phyloP scores from a whole-genome alignment of 1,140 invertebrate species.

The Popillia japonica region DNA sequence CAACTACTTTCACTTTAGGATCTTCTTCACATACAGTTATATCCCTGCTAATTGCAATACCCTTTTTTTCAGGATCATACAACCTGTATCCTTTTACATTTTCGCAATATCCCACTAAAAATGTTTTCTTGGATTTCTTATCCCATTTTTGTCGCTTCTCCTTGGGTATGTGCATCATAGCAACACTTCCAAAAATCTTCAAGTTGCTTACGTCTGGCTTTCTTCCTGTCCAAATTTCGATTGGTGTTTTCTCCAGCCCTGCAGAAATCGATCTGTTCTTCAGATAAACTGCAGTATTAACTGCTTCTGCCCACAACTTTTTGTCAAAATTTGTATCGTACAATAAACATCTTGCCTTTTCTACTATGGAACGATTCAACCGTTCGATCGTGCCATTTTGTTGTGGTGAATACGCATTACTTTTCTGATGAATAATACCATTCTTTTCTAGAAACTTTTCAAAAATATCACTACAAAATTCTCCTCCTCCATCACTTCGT shows the following conservation, averaged over 20 bases:
- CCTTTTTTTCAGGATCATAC: conserved; percentile 47
- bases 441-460: conserved; percentile 37
- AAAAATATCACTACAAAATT: conserved; percentile 42
- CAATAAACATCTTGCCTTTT: conserved; percentile 53
- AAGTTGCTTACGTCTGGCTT: conserved; percentile 61
- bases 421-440: conserved; percentile 42
- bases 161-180: conserved; percentile 58
- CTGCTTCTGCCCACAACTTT: conserved; percentile 61
- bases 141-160: conserved; percentile 58
- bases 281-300: conserved; percentile 59
- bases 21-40: conserved; percentile 54
- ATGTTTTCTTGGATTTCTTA: conserved; percentile 53
- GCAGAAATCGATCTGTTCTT: conserved; percentile 54
- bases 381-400: conserved; percentile 57
- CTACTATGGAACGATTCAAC: conserved; percentile 50
- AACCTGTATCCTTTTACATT: conserved; percentile 57
- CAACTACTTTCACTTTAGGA: too few relatives aligned
- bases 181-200: conserved; percentile 59
- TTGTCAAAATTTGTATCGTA: conserved; percentile 54
- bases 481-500: conserved; percentile 45
- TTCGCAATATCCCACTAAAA: conserved; percentile 60
- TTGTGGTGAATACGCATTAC: conserved; percentile 53
- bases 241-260: conserved; percentile 53
- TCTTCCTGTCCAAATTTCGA: conserved; percentile 58
- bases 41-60: conserved; percentile 52